A percentile compares a stretch with the other conserved stretches of the same genome.
Evolutionary conservation across 1,140 invertebrate genomes (phyloP).

Genomic region (Planococcus citri): DNA sequence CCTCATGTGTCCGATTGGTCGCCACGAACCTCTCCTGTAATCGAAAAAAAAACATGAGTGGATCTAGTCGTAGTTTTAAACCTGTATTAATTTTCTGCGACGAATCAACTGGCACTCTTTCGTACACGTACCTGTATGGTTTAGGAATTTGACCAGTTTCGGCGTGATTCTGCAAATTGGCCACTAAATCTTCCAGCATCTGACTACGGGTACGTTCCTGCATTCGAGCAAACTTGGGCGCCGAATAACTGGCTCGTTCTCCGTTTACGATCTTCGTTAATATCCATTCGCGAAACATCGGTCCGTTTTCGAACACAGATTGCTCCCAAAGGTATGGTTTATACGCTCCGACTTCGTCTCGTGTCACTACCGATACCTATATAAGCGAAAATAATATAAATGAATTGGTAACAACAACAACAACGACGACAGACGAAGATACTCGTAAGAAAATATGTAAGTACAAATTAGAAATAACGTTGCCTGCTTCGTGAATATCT

Average conservation of each 20-base stretch:
- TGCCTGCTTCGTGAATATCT: too few species aligned
- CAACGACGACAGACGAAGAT: too few species aligned
- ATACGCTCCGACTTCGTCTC: slow-evolving; percentile 94
- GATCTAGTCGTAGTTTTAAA: background rate
- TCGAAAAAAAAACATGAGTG: background rate
- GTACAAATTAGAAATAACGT: too few species aligned
- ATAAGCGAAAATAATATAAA: too few species aligned
- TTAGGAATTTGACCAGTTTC: slow-evolving; percentile 92
- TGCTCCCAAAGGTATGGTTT: slow-evolving; percentile 91
- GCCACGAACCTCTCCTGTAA: slow-evolving; percentile 67
- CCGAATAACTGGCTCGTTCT: slow-evolving; percentile 89
- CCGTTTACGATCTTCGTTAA: slow-evolving; percentile 96
- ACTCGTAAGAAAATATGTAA: too few species aligned
- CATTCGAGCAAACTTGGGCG: slow-evolving; percentile 92
- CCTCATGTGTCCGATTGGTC: slow-evolving; percentile 87
- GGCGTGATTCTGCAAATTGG: slow-evolving; percentile 83
- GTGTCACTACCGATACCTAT: slow-evolving; percentile 73
- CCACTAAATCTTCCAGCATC: slow-evolving; percentile 89
- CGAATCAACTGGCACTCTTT: background rate
- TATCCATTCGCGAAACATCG: slow-evolving; percentile 83
- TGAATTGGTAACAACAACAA: background rate
- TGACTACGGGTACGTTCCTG: slow-evolving; percentile 77
- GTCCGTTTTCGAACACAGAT: slow-evolving; percentile 84
- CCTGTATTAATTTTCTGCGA: too few species aligned
- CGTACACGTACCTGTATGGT: slow-evolving; percentile 60